These are phyloP conservation scores for Palythoa caribaeorum DNA, from an alignment of 92 coral and sea anemone species.

Conservation along the genomic window DNA sequence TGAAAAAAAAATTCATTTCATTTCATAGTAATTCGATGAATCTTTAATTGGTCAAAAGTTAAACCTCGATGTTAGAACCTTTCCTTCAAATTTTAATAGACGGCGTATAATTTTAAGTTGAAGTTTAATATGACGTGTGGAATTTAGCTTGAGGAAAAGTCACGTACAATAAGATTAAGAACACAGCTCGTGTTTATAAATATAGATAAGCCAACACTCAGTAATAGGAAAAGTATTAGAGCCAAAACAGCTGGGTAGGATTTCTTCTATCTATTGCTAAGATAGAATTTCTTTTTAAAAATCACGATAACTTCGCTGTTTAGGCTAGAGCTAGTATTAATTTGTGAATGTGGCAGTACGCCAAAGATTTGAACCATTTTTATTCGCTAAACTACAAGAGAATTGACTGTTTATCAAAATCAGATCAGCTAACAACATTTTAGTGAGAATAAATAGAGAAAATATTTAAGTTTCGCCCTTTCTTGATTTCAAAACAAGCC, in stretches of 20 bases:
- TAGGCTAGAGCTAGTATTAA: background rate
- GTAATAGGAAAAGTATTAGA: background rate
- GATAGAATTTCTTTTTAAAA: background rate
- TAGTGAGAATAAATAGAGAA: slow-evolving; percentile 19
- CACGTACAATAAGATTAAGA: background rate
- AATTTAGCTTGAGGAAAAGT: background rate
- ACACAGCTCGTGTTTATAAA: background rate
- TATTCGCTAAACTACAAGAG: background rate
- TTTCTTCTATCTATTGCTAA: slow-evolving; percentile 23
- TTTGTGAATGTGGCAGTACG: background rate
- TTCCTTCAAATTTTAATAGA: too few species aligned
- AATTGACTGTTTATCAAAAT: slow-evolving; percentile 31
- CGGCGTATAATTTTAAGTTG: too few species aligned
- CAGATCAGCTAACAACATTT: background rate
- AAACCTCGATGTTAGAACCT: too few species aligned
- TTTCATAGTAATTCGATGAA: too few species aligned
- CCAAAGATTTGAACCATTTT: background rate
- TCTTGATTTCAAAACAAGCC: slow-evolving; percentile 21
- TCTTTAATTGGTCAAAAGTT: too few species aligned
- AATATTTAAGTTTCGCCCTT: slow-evolving; percentile 7
- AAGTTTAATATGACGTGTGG: background rate
- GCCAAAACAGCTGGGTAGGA: slow-evolving; percentile 8
- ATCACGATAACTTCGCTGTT: background rate
- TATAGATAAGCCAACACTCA: background rate
- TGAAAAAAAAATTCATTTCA: too few species aligned